Evolutionary conservation across 2,888 invertebrate species (phyloP), one percentile per base, ranked within the genome.

Genomic region (Euproctis similis): DNA sequence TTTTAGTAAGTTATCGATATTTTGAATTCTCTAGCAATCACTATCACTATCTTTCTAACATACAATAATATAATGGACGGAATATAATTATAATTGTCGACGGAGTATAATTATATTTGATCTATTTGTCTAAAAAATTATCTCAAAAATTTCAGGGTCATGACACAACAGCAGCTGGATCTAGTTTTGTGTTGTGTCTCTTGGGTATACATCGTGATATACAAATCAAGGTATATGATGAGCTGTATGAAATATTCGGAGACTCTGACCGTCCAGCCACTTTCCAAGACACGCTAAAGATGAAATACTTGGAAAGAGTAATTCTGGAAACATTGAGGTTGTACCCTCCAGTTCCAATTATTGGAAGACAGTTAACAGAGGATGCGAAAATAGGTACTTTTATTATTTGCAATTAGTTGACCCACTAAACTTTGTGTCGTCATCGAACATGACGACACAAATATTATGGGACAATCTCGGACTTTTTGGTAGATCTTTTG

Each of bases 151-250:
- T 30, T 17, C 26, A 84, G 85, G 85, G 85, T 8, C 85, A 85
- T 39, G 85, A 85, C 36, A 85, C 85, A 1, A 85, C 78, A 1
- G 82, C 85, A 6, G 93, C 96, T 16, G 95, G 93, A 1, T 92
- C 95, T 42, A 94, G 93, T 63, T 97, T 96, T 86, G 91, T 93
- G 36, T 82, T 95, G 4, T 92, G 92, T 46, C 85, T 95, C 55
- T 88, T 96, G 59, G 96, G 94, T 3, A 86, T 91, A 22, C 89
- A 96, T 59, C 92, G 91, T 20, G 87, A 93, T 7, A 89, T 96
- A 21, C 96, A 96, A 75, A 86, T 87, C 0, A 89, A 80, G 50
- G 92, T 93, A 0, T 88, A 90, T 51, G 87, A 92, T 36, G 93
- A 94, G 56, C 67, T 93, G 24, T 89, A 91, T 41, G 86, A 88